Percentiles rank a stretch among this genome's conserved stretches.
These are phyloP conservation scores for Oryzias curvinotus DNA, from an alignment of 2,113 vertebrate species.

Conservation along the genomic window DNA sequence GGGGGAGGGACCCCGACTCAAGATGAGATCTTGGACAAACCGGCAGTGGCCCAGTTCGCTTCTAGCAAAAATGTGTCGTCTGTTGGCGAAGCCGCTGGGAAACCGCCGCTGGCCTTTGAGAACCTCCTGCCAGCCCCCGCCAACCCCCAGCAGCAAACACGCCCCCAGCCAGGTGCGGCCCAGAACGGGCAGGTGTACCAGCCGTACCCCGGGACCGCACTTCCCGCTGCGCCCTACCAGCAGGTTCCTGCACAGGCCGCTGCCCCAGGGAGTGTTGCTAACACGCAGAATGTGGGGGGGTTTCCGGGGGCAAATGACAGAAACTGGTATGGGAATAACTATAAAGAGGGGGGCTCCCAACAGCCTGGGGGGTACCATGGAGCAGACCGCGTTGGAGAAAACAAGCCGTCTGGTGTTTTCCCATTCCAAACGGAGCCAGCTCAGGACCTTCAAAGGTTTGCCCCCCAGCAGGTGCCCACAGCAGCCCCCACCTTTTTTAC, in stretches of 20 bases:
- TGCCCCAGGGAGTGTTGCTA: constrained; percentile 73
- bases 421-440: constrained; percentile 50
- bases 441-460: constrained; percentile 19
- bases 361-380: constrained; percentile 43
- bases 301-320: constrained; percentile 70
- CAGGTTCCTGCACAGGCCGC: constrained; percentile 81
- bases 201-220: constrained; percentile 15
- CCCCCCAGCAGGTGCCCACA: constrained; percentile 25
- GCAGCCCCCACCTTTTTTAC: constrained; percentile 47
- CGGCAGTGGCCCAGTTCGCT: constrained; percentile 61
- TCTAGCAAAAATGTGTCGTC: constrained; percentile 21
- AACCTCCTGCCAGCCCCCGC: constrained; percentile 28
- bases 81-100: constrained; percentile 13
- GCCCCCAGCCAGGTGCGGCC: constrained; percentile 13
- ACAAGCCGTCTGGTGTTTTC: constrained; percentile 29
- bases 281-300: constrained; percentile 77
- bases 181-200: constrained; percentile 61
- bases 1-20: constrained; percentile 94
- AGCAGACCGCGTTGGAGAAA: constrained; percentile 21
- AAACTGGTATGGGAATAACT: constrained; percentile 63
- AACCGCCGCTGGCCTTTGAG: constrained; percentile 18
- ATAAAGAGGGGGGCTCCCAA: constrained; percentile 49
- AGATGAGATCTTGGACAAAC: constrained; percentile 95
- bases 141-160: constrained; percentile 21
- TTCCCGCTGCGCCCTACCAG: constrained; percentile 76